Evolutionary conservation across 2,797 vertebrate genomes (phyloP).

Genomic region (Dendrocincla tyrannina): DNA sequence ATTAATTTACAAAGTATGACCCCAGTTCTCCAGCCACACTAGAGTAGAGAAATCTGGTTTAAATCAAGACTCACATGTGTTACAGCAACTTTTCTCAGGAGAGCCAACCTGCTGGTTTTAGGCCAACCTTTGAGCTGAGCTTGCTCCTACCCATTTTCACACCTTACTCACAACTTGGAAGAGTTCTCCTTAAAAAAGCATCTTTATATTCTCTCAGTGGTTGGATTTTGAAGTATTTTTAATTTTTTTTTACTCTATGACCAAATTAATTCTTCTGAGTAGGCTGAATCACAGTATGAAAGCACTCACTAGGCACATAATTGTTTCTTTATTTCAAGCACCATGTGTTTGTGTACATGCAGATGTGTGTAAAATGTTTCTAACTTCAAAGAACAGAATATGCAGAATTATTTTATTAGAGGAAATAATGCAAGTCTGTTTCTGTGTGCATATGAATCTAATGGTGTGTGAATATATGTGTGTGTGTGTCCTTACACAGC

Average conservation of each 20-base stretch:
- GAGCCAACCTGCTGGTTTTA: background rate
- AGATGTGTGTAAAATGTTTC: background rate
- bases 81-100: background rate
- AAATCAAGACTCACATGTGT: background rate
- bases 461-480: background rate
- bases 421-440: background rate
- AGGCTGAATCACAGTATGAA: background rate
- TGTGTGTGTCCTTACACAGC: background rate
- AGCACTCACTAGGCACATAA: background rate
- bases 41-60: conserved; percentile 8
- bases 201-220: background rate
- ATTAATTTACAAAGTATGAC: background rate
- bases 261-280: background rate
- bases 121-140: background rate
- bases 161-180: background rate
- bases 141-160: background rate
- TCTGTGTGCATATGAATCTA: background rate
- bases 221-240: background rate
- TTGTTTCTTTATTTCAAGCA: background rate
- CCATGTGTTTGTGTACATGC: background rate
- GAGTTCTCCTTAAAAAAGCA: background rate
- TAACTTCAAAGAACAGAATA: background rate
- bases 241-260: background rate
- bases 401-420: background rate
- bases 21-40: background rate